Percentiles rank a stretch among this genome's conserved stretches.
Evolutionary conservation across 2,888 invertebrate species (phyloP).

Genomic region (Amblyjoppa proteus): DNA sequence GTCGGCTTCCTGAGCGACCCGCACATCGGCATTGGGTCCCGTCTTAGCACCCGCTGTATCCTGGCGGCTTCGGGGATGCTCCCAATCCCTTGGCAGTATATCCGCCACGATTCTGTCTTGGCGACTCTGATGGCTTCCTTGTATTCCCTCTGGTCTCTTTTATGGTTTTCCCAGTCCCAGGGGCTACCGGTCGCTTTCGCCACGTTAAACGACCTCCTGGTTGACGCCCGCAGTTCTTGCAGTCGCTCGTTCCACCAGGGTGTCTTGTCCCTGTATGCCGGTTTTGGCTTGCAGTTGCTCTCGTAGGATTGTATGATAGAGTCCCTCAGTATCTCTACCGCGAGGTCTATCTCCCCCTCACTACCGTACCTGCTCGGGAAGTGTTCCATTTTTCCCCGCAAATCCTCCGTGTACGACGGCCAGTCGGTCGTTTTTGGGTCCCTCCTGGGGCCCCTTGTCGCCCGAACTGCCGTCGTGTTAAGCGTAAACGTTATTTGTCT

Average conservation of each 20-base stretch:
- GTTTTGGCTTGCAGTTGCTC: slow-evolving; percentile 25
- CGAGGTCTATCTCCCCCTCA: slow-evolving; percentile 17
- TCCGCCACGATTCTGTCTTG: slow-evolving; percentile 11
- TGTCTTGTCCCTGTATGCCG: slow-evolving; percentile 10
- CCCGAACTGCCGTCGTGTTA: background rate
- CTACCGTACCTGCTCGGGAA: slow-evolving; percentile 37
- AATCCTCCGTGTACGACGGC: slow-evolving; percentile 19
- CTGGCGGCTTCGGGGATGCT: slow-evolving; percentile 37
- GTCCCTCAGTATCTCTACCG: slow-evolving; percentile 12
- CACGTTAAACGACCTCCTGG: background rate
- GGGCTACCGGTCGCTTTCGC: background rate
- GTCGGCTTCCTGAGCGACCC: slow-evolving; percentile 1
- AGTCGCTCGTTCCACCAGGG: slow-evolving; percentile 54
- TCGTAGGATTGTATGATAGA: slow-evolving; percentile 47
- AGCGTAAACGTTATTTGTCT: background rate
- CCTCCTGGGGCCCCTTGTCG: background rate
- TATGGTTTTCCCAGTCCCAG: slow-evolving; percentile 33
- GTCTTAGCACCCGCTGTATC: slow-evolving; percentile 22
- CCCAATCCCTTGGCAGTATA: slow-evolving; percentile 13
- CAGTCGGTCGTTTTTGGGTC: slow-evolving; percentile 56
- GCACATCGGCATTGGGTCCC: background rate
- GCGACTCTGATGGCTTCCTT: slow-evolving; percentile 1
- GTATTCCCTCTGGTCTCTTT: slow-evolving; percentile 15
- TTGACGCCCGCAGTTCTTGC: background rate
- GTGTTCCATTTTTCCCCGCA: background rate